phyloP scores from a whole-genome alignment of 2,113 vertebrate genomes.

The Neotoma lepida region DNA sequence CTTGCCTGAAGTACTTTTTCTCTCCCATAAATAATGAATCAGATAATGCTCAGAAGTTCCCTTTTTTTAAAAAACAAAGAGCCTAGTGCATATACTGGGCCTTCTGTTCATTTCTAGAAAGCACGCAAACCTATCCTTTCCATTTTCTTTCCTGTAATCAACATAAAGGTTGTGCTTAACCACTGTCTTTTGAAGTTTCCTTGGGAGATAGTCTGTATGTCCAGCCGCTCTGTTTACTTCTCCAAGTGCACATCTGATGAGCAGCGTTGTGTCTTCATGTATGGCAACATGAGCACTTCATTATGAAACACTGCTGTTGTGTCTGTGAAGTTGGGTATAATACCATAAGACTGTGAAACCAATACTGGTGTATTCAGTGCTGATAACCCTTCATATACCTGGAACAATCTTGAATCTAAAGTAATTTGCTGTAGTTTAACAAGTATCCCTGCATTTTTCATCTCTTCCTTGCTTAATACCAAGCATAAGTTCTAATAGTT shows the following conservation, averaged over 20 bases:
- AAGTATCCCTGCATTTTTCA: slow-evolving; percentile 67
- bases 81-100: slow-evolving; percentile 53
- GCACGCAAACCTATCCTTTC: slow-evolving; percentile 43
- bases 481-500: slow-evolving; percentile 68
- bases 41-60: slow-evolving; percentile 65
- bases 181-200: slow-evolving; percentile 58
- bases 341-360: slow-evolving; percentile 66
- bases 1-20: slow-evolving; percentile 63
- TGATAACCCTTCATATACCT: slow-evolving; percentile 71
- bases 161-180: slow-evolving; percentile 46
- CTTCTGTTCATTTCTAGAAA: slow-evolving; percentile 61
- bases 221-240: slow-evolving; percentile 58
- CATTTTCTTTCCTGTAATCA: slow-evolving; percentile 59
- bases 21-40: slow-evolving; percentile 51
- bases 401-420: slow-evolving; percentile 71
- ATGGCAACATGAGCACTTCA: slow-evolving; percentile 62
- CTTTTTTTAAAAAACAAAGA: slow-evolving; percentile 67
- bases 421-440: slow-evolving; percentile 71
- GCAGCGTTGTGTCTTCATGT: slow-evolving; percentile 65
- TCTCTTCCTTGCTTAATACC: slow-evolving; percentile 66
- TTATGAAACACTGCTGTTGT: slow-evolving; percentile 72
- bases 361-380: slow-evolving; percentile 70
- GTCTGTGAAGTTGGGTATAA: slow-evolving; percentile 70
- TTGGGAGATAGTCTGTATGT: slow-evolving; percentile 53
- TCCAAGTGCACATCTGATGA: slow-evolving; percentile 64